These are phyloP conservation scores for Linnaemya tessellans DNA, from an alignment of 2,888 invertebrate genomes.

Conservation along the genomic window DNA sequence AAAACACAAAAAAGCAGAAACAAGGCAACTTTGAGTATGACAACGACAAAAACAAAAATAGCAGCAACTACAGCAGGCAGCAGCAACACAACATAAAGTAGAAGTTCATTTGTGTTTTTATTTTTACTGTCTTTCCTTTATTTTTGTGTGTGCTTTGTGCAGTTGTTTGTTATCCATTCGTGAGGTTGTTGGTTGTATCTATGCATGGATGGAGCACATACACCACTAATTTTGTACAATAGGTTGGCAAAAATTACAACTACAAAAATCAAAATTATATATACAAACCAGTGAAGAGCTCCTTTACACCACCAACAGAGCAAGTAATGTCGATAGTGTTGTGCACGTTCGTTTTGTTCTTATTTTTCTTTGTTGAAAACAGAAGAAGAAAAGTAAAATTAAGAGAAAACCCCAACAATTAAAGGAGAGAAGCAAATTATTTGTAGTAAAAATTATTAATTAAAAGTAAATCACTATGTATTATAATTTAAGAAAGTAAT, in stretches of 20 bases:
- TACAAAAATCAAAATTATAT: conserved; percentile 41
- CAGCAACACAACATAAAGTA: conserved; percentile 64
- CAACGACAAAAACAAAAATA: conserved; percentile 37
- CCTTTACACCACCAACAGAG: conserved; percentile 62
- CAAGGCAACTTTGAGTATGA: conserved; percentile 58
- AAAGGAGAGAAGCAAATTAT: conserved; percentile 7
- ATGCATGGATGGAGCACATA: conserved; percentile 64
- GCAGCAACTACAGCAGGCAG: conserved; percentile 41
- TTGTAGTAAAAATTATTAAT: background rate
- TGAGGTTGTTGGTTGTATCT: conserved; percentile 47
- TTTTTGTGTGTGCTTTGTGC: conserved; percentile 45
- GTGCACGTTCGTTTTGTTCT: conserved; percentile 14
- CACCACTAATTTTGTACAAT: conserved; percentile 63
- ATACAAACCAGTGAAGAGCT: conserved; percentile 54
- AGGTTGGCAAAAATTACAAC: conserved; percentile 64
- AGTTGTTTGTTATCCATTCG: conserved; percentile 52
- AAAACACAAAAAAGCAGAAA: conserved; percentile 60
- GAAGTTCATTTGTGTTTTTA: conserved; percentile 62
- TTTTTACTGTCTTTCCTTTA: conserved; percentile 44
- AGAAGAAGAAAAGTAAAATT: background rate
- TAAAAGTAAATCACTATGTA: background rate
- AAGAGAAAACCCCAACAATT: conserved; percentile 22
- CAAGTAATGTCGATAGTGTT: conserved; percentile 50
- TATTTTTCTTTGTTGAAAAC: conserved; percentile 40
- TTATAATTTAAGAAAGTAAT: background rate